Evolutionary conservation across 1,140 invertebrate genomes (phyloP), one percentile per base, ranked within the genome.

Genomic region (Euwallacea fornicatus): DNA sequence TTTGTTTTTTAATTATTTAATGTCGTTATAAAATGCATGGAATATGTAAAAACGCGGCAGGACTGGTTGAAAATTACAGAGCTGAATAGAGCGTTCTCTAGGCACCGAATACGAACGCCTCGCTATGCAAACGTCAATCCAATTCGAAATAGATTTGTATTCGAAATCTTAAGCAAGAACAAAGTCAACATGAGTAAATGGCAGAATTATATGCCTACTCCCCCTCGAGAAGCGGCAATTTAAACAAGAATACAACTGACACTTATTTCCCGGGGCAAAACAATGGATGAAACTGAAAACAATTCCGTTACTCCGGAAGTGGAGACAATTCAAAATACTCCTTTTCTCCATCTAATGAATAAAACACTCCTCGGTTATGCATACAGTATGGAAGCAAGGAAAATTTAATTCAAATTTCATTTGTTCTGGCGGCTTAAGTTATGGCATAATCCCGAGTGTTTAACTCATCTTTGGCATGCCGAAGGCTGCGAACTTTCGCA

Each of bases 391-490:
- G 55, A 44, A 59, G 10, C 55, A 67, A 67, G 55, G 66, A 44
- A 60, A 67, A 59, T 47, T 67, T 67, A 67, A 67, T 67, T 67
- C 54, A 59, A 67, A 67, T 67, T 67, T 67, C 55, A 67, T 67
- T 67, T 59, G 43, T 58, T 67, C 59, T 50, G 54, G 15, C 54
- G 13, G 56, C 15, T 67, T 67, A 44, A n/a, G 55, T 60, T 67
- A 59, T 50, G 46, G n/a, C 42, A 56, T 16, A 44, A 59, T 41
- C 33, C 13, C 10, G 33, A 58, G 66, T 60, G 44, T 65, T 65
- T 65, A 65, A 65, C 50, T 65, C 43, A 60, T 67, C 66, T 59
- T 56, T 66, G 46, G 21, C 56, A 50, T 56, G 11, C n/a, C 4
- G 21, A 13, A 13, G 21, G 64, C 13, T 42, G 53, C 11, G 21